Base-by-base conservation (phyloP, 2,113 vertebrate species). In the Centropus bengalensis region DNA sequence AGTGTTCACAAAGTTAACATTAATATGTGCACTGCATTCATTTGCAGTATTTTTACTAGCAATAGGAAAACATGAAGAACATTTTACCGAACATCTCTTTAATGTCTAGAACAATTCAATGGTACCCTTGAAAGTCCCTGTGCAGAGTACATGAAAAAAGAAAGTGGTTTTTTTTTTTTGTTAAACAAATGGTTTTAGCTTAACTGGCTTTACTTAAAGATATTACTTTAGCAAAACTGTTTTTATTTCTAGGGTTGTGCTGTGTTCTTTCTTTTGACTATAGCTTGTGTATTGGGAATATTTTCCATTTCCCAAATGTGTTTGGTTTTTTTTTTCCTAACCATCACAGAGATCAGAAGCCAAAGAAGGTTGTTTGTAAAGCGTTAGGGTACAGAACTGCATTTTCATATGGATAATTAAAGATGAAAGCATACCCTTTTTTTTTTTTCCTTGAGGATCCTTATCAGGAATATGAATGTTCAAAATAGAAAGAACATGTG, bases 391-490 rank as follows among this genome's bases (percentile, higher is more conserved):
- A 68, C 32, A 86, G 49, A 93, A 26, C 17, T 66, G 40, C 22
- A 79, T 86, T 95, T 96, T 96, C 55, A 89, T 81, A 36, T 30
- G 74, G 16, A 28, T 89, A 60, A 71, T 89, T 92, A 69, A 68
- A 38, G 17, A 30, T 91, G 32, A 84, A 66, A 23, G 8, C 7
- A 6, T 73, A 24, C 4, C 30, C 9, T 38, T 26, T 59, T 59
- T 74, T 52, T 78, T 52, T 75, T 21, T 75, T n/a, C n/a, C 18
- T 54, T 19, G 9, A 30, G 12, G 32, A 59, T 73, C 51, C 55
- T 86, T 76, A n/a, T 33, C 10, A 85, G 93, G 59, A 33, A 40
- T 58, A 64, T 44, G 44, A 62, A 66, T 20, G 4, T 76, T 47
- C 6, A 86, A 95, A 96, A 86, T 75, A 40, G 33, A 76, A 20